Conservation (phyloP, 2,888 invertebrate genomes). For the Allophyes oxyacanthae region DNA sequence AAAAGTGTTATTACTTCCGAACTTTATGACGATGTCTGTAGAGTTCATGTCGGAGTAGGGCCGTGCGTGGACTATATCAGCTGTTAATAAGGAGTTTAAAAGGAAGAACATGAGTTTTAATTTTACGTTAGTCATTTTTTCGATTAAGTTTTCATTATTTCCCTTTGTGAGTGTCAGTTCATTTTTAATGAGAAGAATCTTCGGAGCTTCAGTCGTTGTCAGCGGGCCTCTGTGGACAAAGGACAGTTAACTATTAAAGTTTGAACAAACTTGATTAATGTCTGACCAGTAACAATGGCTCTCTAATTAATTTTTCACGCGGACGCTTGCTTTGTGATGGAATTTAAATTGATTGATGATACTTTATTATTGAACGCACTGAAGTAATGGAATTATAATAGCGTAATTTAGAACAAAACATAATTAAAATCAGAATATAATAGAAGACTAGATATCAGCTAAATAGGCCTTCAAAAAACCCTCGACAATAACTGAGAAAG, state of each 20-base stretch:
- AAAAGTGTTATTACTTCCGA: constrained; percentile 74
- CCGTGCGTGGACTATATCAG: constrained; percentile 78
- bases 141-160: constrained; percentile 66
- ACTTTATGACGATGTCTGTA: constrained; percentile 73
- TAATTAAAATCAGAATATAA: not conserved
- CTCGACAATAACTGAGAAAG: too few relatives aligned
- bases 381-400: not conserved
- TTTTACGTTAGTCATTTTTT: constrained; percentile 84
- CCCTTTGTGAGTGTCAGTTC: constrained; percentile 48
- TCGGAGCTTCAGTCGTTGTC: constrained; percentile 52
- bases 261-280: constrained; percentile 34
- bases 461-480: too few relatives aligned
- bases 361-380: constrained; percentile 14
- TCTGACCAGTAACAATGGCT: constrained; percentile 23
- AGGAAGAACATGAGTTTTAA: constrained; percentile 85
- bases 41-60: constrained; percentile 73
- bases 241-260: constrained; percentile 57
- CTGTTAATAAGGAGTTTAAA: constrained; percentile 77
- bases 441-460: too few relatives aligned
- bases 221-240: constrained; percentile 68
- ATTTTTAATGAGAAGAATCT: constrained; percentile 36
- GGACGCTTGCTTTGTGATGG: constrained; percentile 12
- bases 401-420: not conserved
- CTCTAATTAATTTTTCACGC: constrained; percentile 34
- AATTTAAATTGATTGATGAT: constrained; percentile 30